Percentiles rank a stretch among this genome's conserved stretches.
These are phyloP conservation scores for Lapara coniferarum DNA, from an alignment of 2,888 invertebrate genomes.

Conservation along the genomic window DNA sequence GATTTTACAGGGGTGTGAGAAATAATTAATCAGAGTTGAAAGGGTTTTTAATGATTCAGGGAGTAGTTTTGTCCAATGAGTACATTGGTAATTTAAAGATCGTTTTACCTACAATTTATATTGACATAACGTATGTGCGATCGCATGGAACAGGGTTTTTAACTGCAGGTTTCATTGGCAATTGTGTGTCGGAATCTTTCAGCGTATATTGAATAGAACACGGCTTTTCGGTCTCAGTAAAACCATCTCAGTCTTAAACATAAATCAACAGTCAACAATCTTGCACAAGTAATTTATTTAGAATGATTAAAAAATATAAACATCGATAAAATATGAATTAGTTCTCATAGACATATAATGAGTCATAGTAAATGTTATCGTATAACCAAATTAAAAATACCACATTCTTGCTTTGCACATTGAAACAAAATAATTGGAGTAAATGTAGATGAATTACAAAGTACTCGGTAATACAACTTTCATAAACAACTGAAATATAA, in stretches of 20 bases:
- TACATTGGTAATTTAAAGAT: slow-evolving; percentile 29
- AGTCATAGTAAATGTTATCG: too few relatives aligned
- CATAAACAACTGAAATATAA: neutral
- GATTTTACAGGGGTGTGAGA: slow-evolving; percentile 36
- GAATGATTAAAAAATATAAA: neutral
- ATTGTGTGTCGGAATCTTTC: slow-evolving; percentile 10
- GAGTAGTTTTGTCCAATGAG: slow-evolving; percentile 38
- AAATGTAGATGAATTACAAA: too few relatives aligned
- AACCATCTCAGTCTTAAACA: neutral
- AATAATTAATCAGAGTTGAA: slow-evolving; percentile 51
- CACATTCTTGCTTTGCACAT: too few relatives aligned
- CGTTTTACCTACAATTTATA: slow-evolving; percentile 34
- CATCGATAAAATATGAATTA: too few relatives aligned
- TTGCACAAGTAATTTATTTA: neutral
- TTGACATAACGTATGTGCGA: slow-evolving; percentile 38
- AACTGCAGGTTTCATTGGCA: neutral
- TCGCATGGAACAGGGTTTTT: slow-evolving; percentile 28
- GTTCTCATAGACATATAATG: too few relatives aligned
- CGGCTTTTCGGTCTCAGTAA: neutral
- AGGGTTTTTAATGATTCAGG: slow-evolving; percentile 44
- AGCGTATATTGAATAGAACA: neutral
- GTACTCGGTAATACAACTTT: too few relatives aligned
- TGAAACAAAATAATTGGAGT: too few relatives aligned
- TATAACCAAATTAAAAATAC: too few relatives aligned
- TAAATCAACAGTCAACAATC: neutral